Conservation (phyloP, 1,140 invertebrate genomes). For the Drosophila tristis region DNA sequence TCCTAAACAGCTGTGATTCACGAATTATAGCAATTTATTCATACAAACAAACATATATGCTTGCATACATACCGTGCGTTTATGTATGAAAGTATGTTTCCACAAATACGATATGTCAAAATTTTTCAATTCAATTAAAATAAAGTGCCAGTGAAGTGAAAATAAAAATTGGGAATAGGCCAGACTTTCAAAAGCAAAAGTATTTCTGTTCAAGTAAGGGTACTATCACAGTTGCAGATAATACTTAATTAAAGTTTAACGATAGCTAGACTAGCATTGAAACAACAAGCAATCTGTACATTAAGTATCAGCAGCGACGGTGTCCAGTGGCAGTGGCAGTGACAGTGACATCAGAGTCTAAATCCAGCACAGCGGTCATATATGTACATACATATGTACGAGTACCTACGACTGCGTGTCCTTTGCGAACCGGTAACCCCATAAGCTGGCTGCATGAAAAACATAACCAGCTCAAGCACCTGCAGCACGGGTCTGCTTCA, state of each 20-base stretch:
- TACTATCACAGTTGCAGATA: no score
- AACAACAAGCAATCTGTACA: constrained; percentile 35
- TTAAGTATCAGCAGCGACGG: constrained; percentile 38
- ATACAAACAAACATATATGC: neutral
- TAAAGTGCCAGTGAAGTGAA: constrained; percentile 46
- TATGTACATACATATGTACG: constrained; percentile 3
- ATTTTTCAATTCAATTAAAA: constrained; percentile 4
- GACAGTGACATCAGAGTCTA: constrained; percentile 57
- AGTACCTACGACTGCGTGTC: neutral
- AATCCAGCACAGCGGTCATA: constrained; percentile 16
- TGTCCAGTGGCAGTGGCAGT: constrained; percentile 38
- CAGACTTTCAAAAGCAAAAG: constrained; percentile 15
- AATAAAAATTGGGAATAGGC: constrained; percentile 27
- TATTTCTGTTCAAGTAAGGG: neutral
- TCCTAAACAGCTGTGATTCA: constrained; percentile 51
- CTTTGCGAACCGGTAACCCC: constrained; percentile 7
- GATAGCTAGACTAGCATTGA: no score
- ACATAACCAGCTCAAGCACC: constrained; percentile 81
- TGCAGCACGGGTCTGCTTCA: constrained; percentile 81
- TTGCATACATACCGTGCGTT: constrained; percentile 5
- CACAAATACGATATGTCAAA: neutral
- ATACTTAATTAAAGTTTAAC: no score
- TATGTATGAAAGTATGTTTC: constrained; percentile 1
- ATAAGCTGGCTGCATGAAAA: constrained; percentile 83
- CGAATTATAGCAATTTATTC: constrained; percentile 17